These are phyloP conservation scores for Andrena trimmerana DNA, from an alignment of 2,888 invertebrate genomes.

Conservation along the genomic window DNA sequence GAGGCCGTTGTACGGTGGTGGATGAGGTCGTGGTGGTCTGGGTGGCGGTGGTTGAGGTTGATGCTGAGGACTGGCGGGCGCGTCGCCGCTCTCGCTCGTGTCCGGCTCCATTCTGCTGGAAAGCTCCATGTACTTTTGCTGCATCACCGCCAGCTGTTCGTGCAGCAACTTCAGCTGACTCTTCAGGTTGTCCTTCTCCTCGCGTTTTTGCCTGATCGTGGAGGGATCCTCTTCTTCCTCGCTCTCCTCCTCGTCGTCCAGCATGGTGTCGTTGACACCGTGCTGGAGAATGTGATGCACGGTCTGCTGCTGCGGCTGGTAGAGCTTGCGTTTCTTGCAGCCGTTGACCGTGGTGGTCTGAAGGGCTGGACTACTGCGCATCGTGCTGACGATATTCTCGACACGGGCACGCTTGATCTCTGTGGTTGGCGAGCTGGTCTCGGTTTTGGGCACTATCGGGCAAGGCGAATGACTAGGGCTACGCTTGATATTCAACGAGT, in stretches of 20 bases:
- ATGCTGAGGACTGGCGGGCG: slow-evolving; percentile 84
- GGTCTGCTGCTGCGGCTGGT: slow-evolving; percentile 97
- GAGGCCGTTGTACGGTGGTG: slow-evolving; percentile 86
- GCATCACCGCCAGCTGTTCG: slow-evolving; percentile 96
- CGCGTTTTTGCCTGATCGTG: slow-evolving; percentile 93
- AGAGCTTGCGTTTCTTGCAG: slow-evolving; percentile 97
- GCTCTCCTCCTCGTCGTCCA: slow-evolving; percentile 90
- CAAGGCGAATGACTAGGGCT: slow-evolving; percentile 84
- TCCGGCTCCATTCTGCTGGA: slow-evolving; percentile 92
- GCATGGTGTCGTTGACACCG: slow-evolving; percentile 87
- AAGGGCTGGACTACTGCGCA: slow-evolving; percentile 93
- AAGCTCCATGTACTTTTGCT: slow-evolving; percentile 95
- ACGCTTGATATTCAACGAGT: slow-evolving; percentile 80
- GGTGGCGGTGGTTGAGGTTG: slow-evolving; percentile 85
- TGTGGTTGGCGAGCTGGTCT: slow-evolving; percentile 86
- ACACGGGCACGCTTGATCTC: slow-evolving; percentile 97
- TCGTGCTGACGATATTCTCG: slow-evolving; percentile 97
- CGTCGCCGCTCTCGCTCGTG: slow-evolving; percentile 86
- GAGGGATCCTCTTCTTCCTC: slow-evolving; percentile 92
- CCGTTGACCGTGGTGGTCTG: slow-evolving; percentile 93
- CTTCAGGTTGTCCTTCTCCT: slow-evolving; percentile 94
- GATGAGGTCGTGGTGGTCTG: slow-evolving; percentile 84
- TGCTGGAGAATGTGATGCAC: slow-evolving; percentile 87
- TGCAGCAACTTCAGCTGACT: slow-evolving; percentile 94
- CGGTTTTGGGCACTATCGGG: slow-evolving; percentile 81